Evolutionary conservation across 2,888 invertebrate species (phyloP).

Genomic region (Aricia artaxerxes): DNA sequence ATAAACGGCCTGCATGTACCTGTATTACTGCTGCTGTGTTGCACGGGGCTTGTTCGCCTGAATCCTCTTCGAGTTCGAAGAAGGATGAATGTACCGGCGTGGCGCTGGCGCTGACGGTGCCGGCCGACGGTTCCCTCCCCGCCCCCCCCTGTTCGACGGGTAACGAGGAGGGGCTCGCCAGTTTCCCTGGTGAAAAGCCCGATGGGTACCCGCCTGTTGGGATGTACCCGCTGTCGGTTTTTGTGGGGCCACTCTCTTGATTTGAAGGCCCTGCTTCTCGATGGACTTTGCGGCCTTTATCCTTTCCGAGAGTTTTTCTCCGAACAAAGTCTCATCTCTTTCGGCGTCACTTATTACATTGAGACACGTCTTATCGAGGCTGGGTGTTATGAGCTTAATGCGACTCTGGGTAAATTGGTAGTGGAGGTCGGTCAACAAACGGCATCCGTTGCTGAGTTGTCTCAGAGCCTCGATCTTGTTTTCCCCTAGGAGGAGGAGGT

Average conservation of each 20-base stretch:
- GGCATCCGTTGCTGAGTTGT: background rate
- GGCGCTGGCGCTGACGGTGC: background rate
- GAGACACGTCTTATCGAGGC: background rate
- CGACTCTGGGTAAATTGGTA: constrained; percentile 2
- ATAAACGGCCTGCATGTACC: background rate
- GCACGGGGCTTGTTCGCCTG: background rate
- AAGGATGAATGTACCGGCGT: background rate
- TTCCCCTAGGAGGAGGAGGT: background rate
- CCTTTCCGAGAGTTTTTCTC: constrained; percentile 7
- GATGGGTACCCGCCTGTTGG: background rate
- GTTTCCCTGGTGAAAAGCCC: background rate
- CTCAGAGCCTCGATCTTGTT: background rate
- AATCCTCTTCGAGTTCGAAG: background rate
- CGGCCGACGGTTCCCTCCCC: background rate
- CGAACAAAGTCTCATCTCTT: constrained; percentile 20
- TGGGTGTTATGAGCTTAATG: background rate
- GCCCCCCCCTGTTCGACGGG: background rate
- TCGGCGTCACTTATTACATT: background rate
- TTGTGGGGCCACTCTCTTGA: background rate
- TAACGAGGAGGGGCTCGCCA: background rate
- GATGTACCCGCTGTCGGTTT: background rate
- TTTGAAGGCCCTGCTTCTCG: constrained; percentile 3
- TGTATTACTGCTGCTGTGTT: background rate
- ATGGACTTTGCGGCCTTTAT: constrained; percentile 24
- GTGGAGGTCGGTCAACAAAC: constrained; percentile 15